Evolutionary conservation across 2,113 vertebrate species (phyloP).

Genomic region (Pluvianellus socialis): DNA sequence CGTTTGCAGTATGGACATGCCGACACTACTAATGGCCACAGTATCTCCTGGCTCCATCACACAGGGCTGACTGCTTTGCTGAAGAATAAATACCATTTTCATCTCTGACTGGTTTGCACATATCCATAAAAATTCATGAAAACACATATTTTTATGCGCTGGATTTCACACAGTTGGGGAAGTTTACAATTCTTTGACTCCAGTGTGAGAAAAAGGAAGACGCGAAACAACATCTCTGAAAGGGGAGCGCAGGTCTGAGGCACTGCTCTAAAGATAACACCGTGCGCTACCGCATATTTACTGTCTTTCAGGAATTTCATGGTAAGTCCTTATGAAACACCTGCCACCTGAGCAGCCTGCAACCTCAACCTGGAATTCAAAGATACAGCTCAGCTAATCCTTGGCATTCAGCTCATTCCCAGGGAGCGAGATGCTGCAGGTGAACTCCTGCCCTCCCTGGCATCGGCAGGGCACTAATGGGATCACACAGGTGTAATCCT

Average conservation of each 20-base stretch:
- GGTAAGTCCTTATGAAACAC: background rate
- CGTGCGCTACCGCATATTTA: fast-evolving
- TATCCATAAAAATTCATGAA: background rate
- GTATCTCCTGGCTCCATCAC: background rate
- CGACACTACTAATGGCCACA: background rate
- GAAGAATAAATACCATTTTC: background rate
- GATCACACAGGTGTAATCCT: background rate
- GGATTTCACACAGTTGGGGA: background rate
- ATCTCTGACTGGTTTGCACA: background rate
- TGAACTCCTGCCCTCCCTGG: background rate
- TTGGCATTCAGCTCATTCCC: background rate
- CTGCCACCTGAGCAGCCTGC: background rate
- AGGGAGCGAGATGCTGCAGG: background rate
- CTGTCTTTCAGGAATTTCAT: background rate
- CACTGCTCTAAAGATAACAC: background rate
- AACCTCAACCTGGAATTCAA: background rate
- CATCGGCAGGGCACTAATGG: background rate
- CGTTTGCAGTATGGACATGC: background rate
- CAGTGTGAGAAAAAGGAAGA: background rate
- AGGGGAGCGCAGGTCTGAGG: background rate
- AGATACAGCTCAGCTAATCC: background rate
- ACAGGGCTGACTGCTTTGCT: background rate
- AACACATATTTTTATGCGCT: background rate
- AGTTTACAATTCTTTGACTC: background rate
- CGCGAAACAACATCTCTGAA: background rate